Evolutionary conservation across 2,797 vertebrate genomes (phyloP).

Genomic region (Amphiprion clarkii): DNA sequence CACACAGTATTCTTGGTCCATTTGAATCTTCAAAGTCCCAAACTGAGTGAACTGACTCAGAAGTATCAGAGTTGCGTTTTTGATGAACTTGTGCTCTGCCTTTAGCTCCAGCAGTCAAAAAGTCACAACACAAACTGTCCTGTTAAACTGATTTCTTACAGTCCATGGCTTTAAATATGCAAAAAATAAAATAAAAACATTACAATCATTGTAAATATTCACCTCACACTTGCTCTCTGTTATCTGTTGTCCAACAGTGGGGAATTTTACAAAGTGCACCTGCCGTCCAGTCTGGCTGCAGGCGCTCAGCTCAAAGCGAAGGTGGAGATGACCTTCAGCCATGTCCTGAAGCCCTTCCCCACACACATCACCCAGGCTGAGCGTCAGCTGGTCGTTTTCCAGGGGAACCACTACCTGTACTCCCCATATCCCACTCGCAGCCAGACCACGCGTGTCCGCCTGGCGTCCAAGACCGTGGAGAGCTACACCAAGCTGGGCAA

Average conservation of each 20-base stretch:
- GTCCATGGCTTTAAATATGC: too few species aligned
- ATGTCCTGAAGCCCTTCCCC: constrained; percentile 94
- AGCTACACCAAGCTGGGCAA: constrained; percentile 96
- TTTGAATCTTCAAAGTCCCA: not conserved
- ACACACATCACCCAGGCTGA: constrained; percentile 96
- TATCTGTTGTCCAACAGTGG: constrained; percentile 83
- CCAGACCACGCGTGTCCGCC: constrained; percentile 92
- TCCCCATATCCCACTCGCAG: constrained; percentile 93
- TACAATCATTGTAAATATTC: not conserved
- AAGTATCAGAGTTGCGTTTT: not conserved
- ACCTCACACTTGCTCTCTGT: not conserved
- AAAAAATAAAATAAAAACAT: too few species aligned
- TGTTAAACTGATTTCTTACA: not conserved
- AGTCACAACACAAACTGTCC: too few species aligned
- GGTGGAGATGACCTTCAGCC: constrained; percentile 93
- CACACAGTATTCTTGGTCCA: not conserved
- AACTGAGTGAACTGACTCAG: not conserved
- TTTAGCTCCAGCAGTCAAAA: not conserved
- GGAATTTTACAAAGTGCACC: constrained; percentile 91
- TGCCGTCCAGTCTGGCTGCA: constrained; percentile 88
- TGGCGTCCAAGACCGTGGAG: constrained; percentile 95
- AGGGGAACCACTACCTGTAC: constrained; percentile 97
- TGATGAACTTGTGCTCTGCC: not conserved
- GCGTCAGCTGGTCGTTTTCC: constrained; percentile 96
- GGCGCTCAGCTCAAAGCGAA: constrained; percentile 91